These are phyloP conservation scores for Nyctibius grandis DNA, from an alignment of 2,797 vertebrate species.

Conservation along the genomic window DNA sequence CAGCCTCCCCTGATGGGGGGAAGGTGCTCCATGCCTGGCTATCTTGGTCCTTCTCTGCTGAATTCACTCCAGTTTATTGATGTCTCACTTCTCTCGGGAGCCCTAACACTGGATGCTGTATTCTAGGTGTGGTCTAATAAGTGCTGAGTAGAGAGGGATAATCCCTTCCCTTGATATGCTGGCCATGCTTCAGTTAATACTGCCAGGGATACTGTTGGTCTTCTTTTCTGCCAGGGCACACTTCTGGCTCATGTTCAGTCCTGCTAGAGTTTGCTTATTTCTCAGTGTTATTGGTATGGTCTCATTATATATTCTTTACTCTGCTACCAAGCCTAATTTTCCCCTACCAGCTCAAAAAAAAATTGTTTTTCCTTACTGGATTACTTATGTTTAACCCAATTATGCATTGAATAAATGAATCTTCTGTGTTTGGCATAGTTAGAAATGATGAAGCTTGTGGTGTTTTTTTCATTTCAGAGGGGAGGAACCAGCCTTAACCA, in stretches of 20 bases:
- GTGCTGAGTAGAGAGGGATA: neutral
- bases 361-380: neutral
- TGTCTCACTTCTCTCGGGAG: neutral
- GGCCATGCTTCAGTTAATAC: neutral
- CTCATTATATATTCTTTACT: neutral
- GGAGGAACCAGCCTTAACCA: neutral
- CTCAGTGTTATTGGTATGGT: neutral
- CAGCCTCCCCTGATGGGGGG: neutral
- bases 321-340: neutral
- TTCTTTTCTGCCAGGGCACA: neutral
- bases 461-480: neutral
- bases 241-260: neutral
- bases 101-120: neutral
- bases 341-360: neutral
- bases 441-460: neutral
- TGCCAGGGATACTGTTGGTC: neutral
- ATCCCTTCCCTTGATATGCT: neutral
- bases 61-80: neutral
- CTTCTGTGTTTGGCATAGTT: neutral
- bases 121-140: neutral
- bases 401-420: neutral
- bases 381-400: neutral
- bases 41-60: neutral
- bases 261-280: neutral
- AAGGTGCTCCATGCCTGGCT: neutral